Conservation (phyloP, 2,888 invertebrate species). For the Parnassius apollo region DNA sequence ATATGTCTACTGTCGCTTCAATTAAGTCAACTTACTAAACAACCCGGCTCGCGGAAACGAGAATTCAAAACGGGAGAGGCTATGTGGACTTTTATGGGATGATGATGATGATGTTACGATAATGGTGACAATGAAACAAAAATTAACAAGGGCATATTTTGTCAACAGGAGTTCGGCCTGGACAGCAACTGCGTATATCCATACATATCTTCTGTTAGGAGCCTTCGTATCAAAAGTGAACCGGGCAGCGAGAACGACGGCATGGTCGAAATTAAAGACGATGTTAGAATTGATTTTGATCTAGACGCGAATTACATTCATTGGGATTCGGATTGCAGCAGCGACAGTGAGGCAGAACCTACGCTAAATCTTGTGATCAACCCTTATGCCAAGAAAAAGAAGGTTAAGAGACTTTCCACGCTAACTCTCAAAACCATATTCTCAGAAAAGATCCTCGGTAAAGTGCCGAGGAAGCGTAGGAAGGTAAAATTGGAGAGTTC, state of each 20-base stretch:
- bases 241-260: slow-evolving; percentile 37
- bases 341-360: slow-evolving; percentile 29
- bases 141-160: not conserved
- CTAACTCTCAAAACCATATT: slow-evolving; percentile 57
- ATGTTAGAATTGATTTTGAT: slow-evolving; percentile 44
- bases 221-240: slow-evolving; percentile 43
- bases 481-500: slow-evolving; percentile 40
- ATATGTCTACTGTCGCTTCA: too few relatives aligned
- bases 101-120: too few relatives aligned
- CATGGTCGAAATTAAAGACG: slow-evolving; percentile 55
- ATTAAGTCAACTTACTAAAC: too few relatives aligned
- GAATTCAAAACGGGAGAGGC: too few relatives aligned
- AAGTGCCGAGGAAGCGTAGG: slow-evolving; percentile 49
- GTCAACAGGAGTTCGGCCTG: slow-evolving; percentile 53
- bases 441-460: slow-evolving; percentile 50
- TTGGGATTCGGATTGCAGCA: slow-evolving; percentile 54
- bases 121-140: not conserved
- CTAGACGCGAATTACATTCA: slow-evolving; percentile 47
- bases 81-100: too few relatives aligned
- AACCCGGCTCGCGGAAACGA: too few relatives aligned
- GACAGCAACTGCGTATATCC: slow-evolving; percentile 55
- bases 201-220: slow-evolving; percentile 38
- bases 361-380: not conserved
- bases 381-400: slow-evolving; percentile 28
- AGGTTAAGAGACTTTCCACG: slow-evolving; percentile 42